Evolutionary conservation across 2,888 invertebrate species (phyloP).

Genomic region (Reticulitermes lucifugus): DNA sequence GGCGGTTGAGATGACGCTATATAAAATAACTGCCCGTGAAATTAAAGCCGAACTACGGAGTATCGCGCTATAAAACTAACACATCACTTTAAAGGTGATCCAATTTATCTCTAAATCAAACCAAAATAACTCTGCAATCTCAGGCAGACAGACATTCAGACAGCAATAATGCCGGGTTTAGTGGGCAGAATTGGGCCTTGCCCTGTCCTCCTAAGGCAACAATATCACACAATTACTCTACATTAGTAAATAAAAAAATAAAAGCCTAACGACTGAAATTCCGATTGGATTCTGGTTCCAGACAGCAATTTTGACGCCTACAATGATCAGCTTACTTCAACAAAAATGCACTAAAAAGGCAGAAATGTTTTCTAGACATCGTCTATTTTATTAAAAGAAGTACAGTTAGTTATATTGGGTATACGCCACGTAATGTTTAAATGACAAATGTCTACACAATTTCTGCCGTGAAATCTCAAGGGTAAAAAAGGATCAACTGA

Average conservation of each 20-base stretch:
- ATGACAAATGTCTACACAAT: too few relatives aligned
- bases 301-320: background rate
- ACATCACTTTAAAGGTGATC: background rate
- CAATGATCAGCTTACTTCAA: too few relatives aligned
- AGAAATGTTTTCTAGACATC: too few relatives aligned
- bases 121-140: slow-evolving; percentile 3
- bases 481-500: too few relatives aligned
- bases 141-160: background rate
- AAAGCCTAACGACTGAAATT: background rate
- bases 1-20: background rate
- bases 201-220: background rate
- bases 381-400: too few relatives aligned
- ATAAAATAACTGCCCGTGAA: slow-evolving; percentile 39
- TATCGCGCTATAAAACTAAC: background rate
- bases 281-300: background rate
- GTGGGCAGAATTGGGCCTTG: background rate
- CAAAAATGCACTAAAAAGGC: too few relatives aligned
- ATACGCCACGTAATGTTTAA: too few relatives aligned
- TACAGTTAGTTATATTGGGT: too few relatives aligned
- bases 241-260: background rate
- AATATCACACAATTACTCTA: background rate
- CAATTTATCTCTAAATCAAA: slow-evolving; percentile 16
- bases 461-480: too few relatives aligned
- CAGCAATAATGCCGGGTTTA: background rate
- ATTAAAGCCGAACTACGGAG: slow-evolving; percentile 14